Percentiles rank a stretch among this genome's conserved stretches.
Conservation (phyloP, 2,888 invertebrate genomes). For the Linnaemya tessellans region DNA sequence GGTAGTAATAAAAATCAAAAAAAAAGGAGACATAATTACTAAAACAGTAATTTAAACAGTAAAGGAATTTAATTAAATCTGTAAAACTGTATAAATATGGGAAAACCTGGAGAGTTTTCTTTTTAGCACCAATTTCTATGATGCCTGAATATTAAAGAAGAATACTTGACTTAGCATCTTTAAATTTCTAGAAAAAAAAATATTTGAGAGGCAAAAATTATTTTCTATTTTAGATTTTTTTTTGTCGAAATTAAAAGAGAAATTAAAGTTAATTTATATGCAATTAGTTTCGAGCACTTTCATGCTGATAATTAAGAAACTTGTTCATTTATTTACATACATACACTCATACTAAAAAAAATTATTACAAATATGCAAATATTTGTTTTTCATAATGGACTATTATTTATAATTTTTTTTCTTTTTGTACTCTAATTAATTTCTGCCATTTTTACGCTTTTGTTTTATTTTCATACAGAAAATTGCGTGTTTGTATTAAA, state of each 20-base stretch:
- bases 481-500: constrained; percentile 58
- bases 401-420: constrained; percentile 1
- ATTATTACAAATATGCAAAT: constrained; percentile 49
- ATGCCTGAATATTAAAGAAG: too few relatives aligned
- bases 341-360: background rate
- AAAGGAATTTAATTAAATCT: background rate
- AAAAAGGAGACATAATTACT: background rate
- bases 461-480: constrained; percentile 27
- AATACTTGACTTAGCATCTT: too few relatives aligned
- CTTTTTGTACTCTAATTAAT: constrained; percentile 23
- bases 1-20: background rate
- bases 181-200: too few relatives aligned
- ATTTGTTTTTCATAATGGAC: constrained; percentile 15
- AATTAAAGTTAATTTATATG: background rate
- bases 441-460: constrained; percentile 42
- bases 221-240: too few relatives aligned
- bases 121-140: too few relatives aligned
- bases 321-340: background rate
- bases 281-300: background rate
- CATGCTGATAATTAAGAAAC: background rate
- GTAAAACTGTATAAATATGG: background rate
- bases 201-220: too few relatives aligned
- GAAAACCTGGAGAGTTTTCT: too few relatives aligned
- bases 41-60: background rate
- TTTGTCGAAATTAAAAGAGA: background rate